Evolutionary conservation across 2,888 invertebrate genomes (phyloP), one percentile per base, ranked within the genome.

Genomic region (Antitype chi): DNA sequence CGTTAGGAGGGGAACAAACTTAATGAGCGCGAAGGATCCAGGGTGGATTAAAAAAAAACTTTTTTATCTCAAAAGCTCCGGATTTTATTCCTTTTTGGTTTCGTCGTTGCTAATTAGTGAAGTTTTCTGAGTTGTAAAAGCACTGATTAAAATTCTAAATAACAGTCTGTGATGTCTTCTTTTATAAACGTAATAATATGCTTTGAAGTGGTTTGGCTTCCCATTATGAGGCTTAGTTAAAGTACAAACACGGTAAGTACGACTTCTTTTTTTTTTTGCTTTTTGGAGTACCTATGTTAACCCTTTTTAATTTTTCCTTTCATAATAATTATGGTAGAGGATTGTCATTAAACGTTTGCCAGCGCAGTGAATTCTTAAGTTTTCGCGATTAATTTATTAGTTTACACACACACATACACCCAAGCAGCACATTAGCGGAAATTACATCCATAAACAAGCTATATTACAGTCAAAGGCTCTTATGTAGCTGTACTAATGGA

Each of bases 1-100:
- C 80, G 72, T 84, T 81, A 79, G 64, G 63, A 70, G 70, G 70
- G 76, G 71, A 53, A 80, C 70, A 59, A 82, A 84, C 76, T 88
- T 89, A 90, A 90, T 88, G 89, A 89, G 86, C 81, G 78, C 67
- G 23, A 87, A 85, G 82, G 70, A 81, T 84, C 70, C 81, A 69
- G 59, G 78, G 23, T n/a, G 72, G 57, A 76, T 81, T 76, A 70
- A 78, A 86, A 86, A 85, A 82, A 81, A 49, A 0, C 15, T 68
- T 67, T 83, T 86, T 80, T 75, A 60, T 71, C 70, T 76, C 70
- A 47, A 81, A 78, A 74, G 70, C 79, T 76, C 76, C 83, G 8
- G 70, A 57, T 68, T 78, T 80, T 57, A 68, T 82, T 80, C 8
- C 63, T 77, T 80, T 87, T 76, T 68, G 74, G 72, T 84, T 79